Percentiles rank a stretch among this genome's conserved stretches.
Evolutionary conservation across 2,113 vertebrate genomes (phyloP).

Genomic region (Herpailurus yagouaroundi): DNA sequence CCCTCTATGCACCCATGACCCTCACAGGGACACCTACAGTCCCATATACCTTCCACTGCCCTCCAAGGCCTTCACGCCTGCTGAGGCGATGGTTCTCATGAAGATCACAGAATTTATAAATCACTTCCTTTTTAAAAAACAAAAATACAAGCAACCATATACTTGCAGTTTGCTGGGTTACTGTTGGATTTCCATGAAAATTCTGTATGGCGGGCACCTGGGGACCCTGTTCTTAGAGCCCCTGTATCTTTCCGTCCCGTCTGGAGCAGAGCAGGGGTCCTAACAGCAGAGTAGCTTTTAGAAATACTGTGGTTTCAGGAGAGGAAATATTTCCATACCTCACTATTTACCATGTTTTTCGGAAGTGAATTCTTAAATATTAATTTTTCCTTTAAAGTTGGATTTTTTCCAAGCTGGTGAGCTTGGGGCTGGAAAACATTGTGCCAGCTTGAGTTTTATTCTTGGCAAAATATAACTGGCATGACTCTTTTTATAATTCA

Average conservation of each 20-base stretch:
- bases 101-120: not conserved
- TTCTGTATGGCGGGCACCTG: fast-evolving
- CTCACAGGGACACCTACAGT: too few relatives aligned
- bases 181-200: not conserved
- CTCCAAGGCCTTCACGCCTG: not conserved
- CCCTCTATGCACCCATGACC: too few relatives aligned
- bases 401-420: conserved; percentile 73
- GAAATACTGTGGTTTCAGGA: conserved; percentile 49
- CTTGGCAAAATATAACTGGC: conserved; percentile 56
- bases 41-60: not conserved
- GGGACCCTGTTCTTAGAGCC: not conserved
- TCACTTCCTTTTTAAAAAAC: not conserved
- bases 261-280: conserved; percentile 53
- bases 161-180: too few relatives aligned
- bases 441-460: conserved; percentile 53
- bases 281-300: conserved; percentile 60
- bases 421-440: conserved; percentile 54
- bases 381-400: conserved; percentile 70
- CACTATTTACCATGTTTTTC: conserved; percentile 71
- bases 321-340: conserved; percentile 62
- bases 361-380: conserved; percentile 54
- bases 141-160: not conserved
- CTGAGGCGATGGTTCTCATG: not conserved
- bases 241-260: not conserved
- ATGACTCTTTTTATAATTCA: conserved; percentile 52